Percentiles rank a stretch among this genome's conserved stretches.
phyloP scores from a whole-genome alignment of 2,888 invertebrate species.

The Amphipyra tragopoginis region DNA sequence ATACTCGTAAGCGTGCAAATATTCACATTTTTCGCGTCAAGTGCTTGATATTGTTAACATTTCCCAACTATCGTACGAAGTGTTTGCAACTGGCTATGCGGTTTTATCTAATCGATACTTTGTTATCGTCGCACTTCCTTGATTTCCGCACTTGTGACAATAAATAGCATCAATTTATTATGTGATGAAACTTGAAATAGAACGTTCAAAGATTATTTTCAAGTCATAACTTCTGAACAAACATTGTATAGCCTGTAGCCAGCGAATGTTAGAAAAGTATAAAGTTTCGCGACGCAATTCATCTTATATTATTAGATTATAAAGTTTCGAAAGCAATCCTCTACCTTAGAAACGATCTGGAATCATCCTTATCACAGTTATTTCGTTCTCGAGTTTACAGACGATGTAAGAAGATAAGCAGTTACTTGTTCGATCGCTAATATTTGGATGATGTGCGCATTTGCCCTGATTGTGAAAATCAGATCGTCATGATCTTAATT shows the following conservation, averaged over 20 bases:
- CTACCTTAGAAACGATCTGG: slow-evolving; percentile 51
- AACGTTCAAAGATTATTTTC: slow-evolving; percentile 39
- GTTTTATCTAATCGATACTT: slow-evolving; percentile 49
- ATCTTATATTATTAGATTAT: slow-evolving; percentile 58
- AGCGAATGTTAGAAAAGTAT: slow-evolving; percentile 34
- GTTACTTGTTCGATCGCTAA: slow-evolving; percentile 66
- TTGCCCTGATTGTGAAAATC: slow-evolving; percentile 25
- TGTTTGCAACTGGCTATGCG: slow-evolving; percentile 36
- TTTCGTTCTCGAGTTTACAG: slow-evolving; percentile 52
- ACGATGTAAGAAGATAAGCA: slow-evolving; percentile 64
- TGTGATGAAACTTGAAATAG: slow-evolving; percentile 15
- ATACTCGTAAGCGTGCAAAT: background rate
- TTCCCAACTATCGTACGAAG: slow-evolving; percentile 25
- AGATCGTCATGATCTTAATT: no score
- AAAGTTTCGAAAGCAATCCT: slow-evolving; percentile 55
- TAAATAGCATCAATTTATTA: slow-evolving; percentile 34
- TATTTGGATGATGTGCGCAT: slow-evolving; percentile 58
- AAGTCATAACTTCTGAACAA: slow-evolving; percentile 25
- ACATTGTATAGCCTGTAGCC: slow-evolving; percentile 18
- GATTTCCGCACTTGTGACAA: slow-evolving; percentile 40
- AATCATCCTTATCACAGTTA: slow-evolving; percentile 61
- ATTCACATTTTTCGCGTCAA: slow-evolving; percentile 15
- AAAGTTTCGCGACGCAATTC: slow-evolving; percentile 50
- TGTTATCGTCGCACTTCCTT: slow-evolving; percentile 32
- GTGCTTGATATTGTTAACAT: slow-evolving; percentile 24